A percentile compares a stretch with the other conserved stretches of the same genome.
These are phyloP conservation scores for Macaria notata DNA, from an alignment of 2,888 invertebrate genomes.

Conservation along the genomic window DNA sequence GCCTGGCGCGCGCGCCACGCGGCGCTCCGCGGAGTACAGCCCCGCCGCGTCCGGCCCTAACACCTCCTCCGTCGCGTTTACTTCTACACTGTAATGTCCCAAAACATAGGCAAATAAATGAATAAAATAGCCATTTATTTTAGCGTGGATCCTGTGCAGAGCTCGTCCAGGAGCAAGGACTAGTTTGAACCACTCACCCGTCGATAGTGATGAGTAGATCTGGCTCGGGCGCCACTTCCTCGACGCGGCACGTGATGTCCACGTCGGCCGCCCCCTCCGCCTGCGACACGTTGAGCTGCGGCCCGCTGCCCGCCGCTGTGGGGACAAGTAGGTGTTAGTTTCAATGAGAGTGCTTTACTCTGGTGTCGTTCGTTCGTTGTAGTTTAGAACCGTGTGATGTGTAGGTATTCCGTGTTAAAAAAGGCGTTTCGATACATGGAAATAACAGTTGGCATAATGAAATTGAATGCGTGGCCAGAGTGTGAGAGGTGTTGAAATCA, in stretches of 20 bases:
- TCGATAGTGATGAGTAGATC: constrained; percentile 50
- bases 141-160: no score
- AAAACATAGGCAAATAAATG: no score
- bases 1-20: constrained; percentile 39
- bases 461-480: no score
- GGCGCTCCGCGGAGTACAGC: constrained; percentile 46
- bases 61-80: constrained; percentile 40
- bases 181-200: constrained; percentile 41
- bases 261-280: constrained; percentile 47
- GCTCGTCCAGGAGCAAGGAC: no score
- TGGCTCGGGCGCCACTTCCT: constrained; percentile 59
- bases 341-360: no score
- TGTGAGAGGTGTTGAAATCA: constrained; percentile 20
- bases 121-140: no score
- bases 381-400: no score
- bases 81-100: constrained; percentile 37
- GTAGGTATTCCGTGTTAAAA: no score
- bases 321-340: not conserved
- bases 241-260: constrained; percentile 56
- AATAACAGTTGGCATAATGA: no score
- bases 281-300: constrained; percentile 50
- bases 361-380: no score
- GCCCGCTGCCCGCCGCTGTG: constrained; percentile 60
- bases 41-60: constrained; percentile 41
- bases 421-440: no score